These are phyloP conservation scores for Scrobipalpa atriplicella DNA, from an alignment of 2,888 invertebrate species.

Conservation along the genomic window DNA sequence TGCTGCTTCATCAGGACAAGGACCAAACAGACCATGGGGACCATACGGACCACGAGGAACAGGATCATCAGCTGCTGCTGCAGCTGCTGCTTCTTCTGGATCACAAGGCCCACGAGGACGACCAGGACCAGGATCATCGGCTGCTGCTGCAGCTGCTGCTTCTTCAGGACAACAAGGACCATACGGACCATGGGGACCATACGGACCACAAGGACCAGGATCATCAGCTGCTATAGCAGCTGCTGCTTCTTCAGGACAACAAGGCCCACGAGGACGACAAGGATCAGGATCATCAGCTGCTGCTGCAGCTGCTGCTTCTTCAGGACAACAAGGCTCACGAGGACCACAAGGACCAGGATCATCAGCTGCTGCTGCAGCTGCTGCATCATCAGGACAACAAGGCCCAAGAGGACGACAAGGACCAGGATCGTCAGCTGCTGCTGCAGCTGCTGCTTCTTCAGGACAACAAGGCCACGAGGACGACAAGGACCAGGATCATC, in stretches of 20 bases:
- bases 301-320: not conserved
- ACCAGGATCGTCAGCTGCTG: not conserved
- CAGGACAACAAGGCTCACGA: constrained; percentile 11
- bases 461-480: not conserved
- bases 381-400: constrained; percentile 7
- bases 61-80: constrained; percentile 10
- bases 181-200: constrained; percentile 25
- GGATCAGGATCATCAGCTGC: constrained; percentile 26
- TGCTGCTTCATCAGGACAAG: not conserved
- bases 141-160: constrained; percentile 20
- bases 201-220: constrained; percentile 17
- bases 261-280: constrained; percentile 13
- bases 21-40: constrained; percentile 19
- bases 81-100: constrained; percentile 8
- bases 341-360: constrained; percentile 11
- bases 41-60: constrained; percentile 17
- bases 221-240: constrained; percentile 26
- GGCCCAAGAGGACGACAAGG: constrained; percentile 21
- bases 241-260: constrained; percentile 10
- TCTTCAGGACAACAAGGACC: constrained; percentile 21
- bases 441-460: not conserved
- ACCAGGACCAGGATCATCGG: constrained; percentile 15
- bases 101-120: constrained; percentile 11
- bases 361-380: constrained; percentile 1
- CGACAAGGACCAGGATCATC: constrained; percentile 22